Percentiles rank a stretch among this genome's conserved stretches.
phyloP scores from a whole-genome alignment of 2,113 vertebrate genomes.

The Thamnophis sirtalis region DNA sequence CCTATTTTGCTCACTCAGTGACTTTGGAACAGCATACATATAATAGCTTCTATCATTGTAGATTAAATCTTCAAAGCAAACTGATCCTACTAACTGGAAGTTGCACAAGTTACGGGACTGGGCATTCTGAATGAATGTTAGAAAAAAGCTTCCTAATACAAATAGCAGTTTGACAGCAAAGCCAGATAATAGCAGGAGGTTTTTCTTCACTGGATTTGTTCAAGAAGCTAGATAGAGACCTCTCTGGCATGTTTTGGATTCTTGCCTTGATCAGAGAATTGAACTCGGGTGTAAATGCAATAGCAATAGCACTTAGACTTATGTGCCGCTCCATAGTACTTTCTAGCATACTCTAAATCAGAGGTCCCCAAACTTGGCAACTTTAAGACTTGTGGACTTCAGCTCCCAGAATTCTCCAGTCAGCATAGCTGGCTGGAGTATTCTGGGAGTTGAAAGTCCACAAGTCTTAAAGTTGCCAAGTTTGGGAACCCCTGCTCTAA shows the following conservation, averaged over 20 bases:
- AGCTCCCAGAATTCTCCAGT: too few species aligned
- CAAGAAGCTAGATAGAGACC: background rate
- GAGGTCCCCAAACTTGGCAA: too few species aligned
- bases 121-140: background rate
- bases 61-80: background rate
- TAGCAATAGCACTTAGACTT: background rate
- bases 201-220: background rate
- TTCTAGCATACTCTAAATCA: too few species aligned
- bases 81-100: background rate
- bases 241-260: background rate
- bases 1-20: constrained; percentile 4
- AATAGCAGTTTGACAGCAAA: background rate
- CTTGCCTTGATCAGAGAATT: background rate
- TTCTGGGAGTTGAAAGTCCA: too few species aligned
- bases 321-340: background rate
- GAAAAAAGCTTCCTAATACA: background rate
- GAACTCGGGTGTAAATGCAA: background rate
- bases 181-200: background rate
- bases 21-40: background rate
- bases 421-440: too few species aligned
- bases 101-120: background rate
- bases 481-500: too few species aligned
- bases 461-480: too few species aligned
- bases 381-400: too few species aligned
- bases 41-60: background rate